Base-by-base conservation (phyloP, 1,140 invertebrate genomes). In the Hypsibius dujardini region DNA sequence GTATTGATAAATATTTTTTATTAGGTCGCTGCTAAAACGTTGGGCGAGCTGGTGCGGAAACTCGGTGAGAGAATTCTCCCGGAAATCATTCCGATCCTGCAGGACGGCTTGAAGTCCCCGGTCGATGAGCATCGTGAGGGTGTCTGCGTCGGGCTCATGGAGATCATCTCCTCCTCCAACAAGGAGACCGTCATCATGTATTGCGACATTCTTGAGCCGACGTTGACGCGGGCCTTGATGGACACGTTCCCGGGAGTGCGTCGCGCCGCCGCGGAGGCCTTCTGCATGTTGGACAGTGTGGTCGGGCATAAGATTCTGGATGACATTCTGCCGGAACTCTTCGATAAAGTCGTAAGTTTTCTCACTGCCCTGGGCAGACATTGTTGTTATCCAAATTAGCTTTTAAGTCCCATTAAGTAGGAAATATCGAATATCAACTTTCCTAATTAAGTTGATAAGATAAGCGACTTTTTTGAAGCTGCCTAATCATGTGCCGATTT, bases 11-110 rank as follows among this genome's bases (percentile, higher is more conserved):
- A 71, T 67, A 47, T 60, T 59, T 62, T 60, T 70, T 47, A 75
- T n/a, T 74, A 85, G 84, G 86, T 98, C 1, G 95, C 94, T 12
- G 94, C 93, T 0, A 82, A 94, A 70, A 98, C 95, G 0, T 83
- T 99, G 0, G 95, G 95, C 2, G 96, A 99, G 82, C 82, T 99
- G 50, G 95, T 99, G 0, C 83, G 92, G 69, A 99, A 99, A 84
- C 81, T 99, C 56, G 96, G 96, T 42, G 95, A 99, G 82, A 84
- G 95, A 74, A 92, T 99, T 7, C 77, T 98, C 72, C 94, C 93
- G 0, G 94, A 97, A 82, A 97, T 99, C 67, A 94, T 99, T 77
- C 95, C 95, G 0, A 96, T 98, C 77, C 81, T 99, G 60, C 93
- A 98, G 80, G 84, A 86, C 73, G 93, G 94, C 1, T 81, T 98